phyloP scores from a whole-genome alignment of 2,888 invertebrate genomes.

The Microdon myrmicae region DNA sequence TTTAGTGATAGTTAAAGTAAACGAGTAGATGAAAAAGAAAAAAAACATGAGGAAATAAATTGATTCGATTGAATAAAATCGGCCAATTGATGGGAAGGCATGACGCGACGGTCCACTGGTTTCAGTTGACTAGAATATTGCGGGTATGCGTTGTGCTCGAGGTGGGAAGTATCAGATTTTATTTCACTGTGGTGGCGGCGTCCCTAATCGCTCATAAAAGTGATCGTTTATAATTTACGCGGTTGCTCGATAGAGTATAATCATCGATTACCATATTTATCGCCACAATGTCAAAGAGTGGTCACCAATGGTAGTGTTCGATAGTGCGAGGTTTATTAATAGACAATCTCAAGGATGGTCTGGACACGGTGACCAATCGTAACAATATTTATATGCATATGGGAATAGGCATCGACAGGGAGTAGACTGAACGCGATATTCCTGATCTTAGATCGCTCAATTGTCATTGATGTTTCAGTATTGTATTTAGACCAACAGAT shows the following conservation, averaged over 20 bases:
- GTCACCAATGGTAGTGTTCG: slow-evolving; percentile 2
- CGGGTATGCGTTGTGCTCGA: slow-evolving; percentile 17
- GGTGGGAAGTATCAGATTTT: slow-evolving; percentile 38
- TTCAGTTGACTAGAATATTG: slow-evolving; percentile 9
- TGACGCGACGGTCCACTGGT: neutral
- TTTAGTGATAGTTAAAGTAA: neutral
- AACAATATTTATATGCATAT: no score
- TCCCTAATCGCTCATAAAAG: slow-evolving; percentile 36
- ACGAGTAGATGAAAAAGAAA: neutral
- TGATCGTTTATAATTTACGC: slow-evolving; percentile 37
- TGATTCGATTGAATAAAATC: slow-evolving; percentile 16
- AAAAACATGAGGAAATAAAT: slow-evolving; percentile 9
- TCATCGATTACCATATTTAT: slow-evolving; percentile 16
- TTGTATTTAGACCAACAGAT: no score
- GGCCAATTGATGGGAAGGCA: slow-evolving; percentile 20
- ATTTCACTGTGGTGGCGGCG: slow-evolving; percentile 24
- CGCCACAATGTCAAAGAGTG: slow-evolving; percentile 36
- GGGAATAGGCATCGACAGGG: no score
- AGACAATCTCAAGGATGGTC: no score
- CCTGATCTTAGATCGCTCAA: no score
- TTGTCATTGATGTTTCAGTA: no score
- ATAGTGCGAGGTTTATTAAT: no score
- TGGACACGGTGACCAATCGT: no score
- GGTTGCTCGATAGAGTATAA: slow-evolving; percentile 27
- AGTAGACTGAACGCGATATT: no score